These are phyloP conservation scores for Siniperca undulata DNA, from an alignment of 2,797 vertebrate genomes.

Conservation along the genomic window DNA sequence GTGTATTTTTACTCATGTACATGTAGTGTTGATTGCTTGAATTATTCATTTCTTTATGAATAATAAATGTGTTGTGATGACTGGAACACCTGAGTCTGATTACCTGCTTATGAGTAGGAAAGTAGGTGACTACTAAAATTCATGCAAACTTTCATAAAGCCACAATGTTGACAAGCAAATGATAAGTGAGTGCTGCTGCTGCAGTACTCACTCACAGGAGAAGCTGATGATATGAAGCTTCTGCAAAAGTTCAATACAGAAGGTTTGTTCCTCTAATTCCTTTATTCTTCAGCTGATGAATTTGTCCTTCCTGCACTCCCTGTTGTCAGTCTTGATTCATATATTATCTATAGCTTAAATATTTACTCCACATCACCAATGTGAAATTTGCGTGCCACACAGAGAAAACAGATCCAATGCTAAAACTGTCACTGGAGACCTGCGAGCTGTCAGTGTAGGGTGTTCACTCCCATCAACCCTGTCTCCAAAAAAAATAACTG, in stretches of 20 bases:
- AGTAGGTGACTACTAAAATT: neutral
- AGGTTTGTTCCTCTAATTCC: neutral
- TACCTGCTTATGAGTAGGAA: slow-evolving; percentile 25
- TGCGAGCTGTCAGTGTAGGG: neutral
- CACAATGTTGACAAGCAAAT: slow-evolving; percentile 7
- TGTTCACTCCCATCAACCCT: too few relatives aligned
- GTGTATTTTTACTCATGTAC: slow-evolving; percentile 21
- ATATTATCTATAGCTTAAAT: neutral
- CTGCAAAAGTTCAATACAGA: neutral
- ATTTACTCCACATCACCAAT: neutral
- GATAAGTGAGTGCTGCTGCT: neutral
- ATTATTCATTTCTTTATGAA: slow-evolving; percentile 69
- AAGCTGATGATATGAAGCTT: neutral
- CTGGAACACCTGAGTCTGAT: slow-evolving; percentile 51
- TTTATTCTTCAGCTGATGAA: neutral
- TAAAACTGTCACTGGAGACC: neutral
- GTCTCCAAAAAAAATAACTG: neutral
- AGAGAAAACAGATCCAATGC: neutral
- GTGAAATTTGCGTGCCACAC: neutral
- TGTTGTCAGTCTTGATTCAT: neutral
- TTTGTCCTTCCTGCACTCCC: too few relatives aligned
- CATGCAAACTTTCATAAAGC: slow-evolving; percentile 22
- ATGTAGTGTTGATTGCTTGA: slow-evolving; percentile 66
- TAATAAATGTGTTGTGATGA: slow-evolving; percentile 59
- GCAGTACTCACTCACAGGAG: neutral